Base-by-base conservation (phyloP, 2,888 invertebrate species). In the Plebejus anna region DNA sequence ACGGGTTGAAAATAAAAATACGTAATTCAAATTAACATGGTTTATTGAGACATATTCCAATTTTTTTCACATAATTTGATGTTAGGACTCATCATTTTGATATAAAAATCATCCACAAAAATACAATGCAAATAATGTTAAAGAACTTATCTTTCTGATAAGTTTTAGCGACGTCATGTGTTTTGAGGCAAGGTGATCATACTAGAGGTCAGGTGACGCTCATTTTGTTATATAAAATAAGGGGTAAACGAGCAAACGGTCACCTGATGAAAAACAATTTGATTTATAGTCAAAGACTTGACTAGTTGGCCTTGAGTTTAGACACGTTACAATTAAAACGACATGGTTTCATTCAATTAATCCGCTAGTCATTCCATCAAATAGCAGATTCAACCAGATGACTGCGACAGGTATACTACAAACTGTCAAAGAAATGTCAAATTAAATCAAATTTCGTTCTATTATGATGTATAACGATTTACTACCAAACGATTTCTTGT, bases 1-100 rank as follows among this genome's bases (percentile, higher is more conserved):
- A 22, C 28, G 6, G 22, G 11, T 61, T 22, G 6, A 22, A 59
- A 61, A 61, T 22, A 61, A 61, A 61, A 61, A 61, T 28, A 6
- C 57, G 2, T 59, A 59, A 28, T 61, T 28, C 22, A 61, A 61
- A 61, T 61, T 61, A 22, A 61, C 61, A 61, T 61, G 28, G 28
- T 61, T 61, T 61, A 61, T 61, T 61, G 61, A 61, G 61, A 61
- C 22, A 57, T 59, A 59, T 61, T 28, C 4, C 61, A 61, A 61
- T 61, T 9, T 61, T 59, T 51, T 55, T 16, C 9, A 55, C 55
- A 55, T 47, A 55, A 55, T 0, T 55, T 55, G 4, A 55, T 55
- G 16, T 4, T 55, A 16, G 9, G 47, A 47, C 4, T 51, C 51
- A 51, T 55, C 55, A 16, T 55, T 55, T 55, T 55, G 55, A 55